Base-by-base conservation (phyloP, 1,140 invertebrate genomes). In the Venturia canescens region DNA sequence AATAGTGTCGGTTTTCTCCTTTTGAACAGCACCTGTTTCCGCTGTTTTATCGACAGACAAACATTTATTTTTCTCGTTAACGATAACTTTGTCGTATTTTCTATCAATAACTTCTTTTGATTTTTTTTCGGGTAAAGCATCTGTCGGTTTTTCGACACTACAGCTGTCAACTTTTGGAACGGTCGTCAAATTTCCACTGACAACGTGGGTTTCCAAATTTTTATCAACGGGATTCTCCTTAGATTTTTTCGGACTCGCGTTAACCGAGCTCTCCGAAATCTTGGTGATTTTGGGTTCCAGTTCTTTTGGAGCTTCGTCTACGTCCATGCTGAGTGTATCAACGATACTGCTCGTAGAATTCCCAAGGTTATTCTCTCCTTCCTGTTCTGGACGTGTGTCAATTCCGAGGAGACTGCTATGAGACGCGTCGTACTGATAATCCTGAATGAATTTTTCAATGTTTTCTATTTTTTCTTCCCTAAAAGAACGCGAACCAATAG, bases 381-480 rank as follows among this genome's bases (percentile, higher is more conserved):
- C 48, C 29, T 21, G 1, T 7, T 78, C 57, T n/a, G 29, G 9
- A 38, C 44, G 63, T 9, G 26, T 21, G 11, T 76, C 23, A 23
- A 6, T 66, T 9, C 53, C 60, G 29, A 74, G 9, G 11, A 71
- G 26, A 31, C 18, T 21, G 16, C 70, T 13, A 18, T 77, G 18
- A 16, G 9, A 16, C n/a, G 69, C 71, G 6, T 77, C 63, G 13
- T 74, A 44, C 44, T 50, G 34, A 74, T 70, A 81, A 76, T 83
- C 77, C n/a, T 57, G 48, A 60, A 83, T 83, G 31, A 78, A 83
- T 77, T 60, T 69, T 48, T 80, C 82, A 16, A 83, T 83, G 48
- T 83, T 83, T 23, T 83, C 82, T 29, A 83, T 83, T 38, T 83
- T 80, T 34, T 83, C 82, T 23, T 83, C 82, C 18, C 57, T 63